These are phyloP conservation scores for Arremon aurantiirostris DNA, from an alignment of 2,797 vertebrate species.

Conservation along the genomic window DNA sequence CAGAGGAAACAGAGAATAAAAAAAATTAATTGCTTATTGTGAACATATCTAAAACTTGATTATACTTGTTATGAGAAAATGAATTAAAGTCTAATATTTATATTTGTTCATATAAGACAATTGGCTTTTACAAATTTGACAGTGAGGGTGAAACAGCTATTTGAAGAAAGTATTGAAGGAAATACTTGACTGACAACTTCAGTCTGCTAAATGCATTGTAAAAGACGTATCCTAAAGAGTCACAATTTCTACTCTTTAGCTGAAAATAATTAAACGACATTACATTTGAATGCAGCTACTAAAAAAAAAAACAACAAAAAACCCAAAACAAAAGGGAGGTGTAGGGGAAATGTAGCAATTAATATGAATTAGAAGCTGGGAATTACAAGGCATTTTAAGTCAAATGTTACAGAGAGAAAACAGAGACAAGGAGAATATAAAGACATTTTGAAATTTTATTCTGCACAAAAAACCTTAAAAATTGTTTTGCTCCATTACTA, in stretches of 20 bases:
- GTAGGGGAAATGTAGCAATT: neutral
- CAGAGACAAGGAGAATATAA: neutral
- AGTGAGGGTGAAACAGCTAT: neutral
- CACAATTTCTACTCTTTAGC: neutral
- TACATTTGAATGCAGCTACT: neutral
- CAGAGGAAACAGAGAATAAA: neutral
- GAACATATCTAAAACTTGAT: neutral
- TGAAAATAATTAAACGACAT: neutral
- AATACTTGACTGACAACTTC: neutral
- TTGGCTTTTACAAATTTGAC: neutral
- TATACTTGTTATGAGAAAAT: neutral
- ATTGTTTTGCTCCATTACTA: neutral
- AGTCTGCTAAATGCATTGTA: neutral
- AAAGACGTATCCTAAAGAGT: neutral
- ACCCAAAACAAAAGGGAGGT: neutral
- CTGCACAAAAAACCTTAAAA: neutral
- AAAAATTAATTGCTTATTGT: neutral
- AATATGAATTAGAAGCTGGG: neutral
- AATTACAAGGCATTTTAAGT: neutral
- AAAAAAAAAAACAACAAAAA: too few species aligned
- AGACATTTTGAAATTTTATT: neutral
- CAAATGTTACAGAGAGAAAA: neutral
- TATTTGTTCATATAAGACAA: neutral
- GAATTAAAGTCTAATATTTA: neutral
- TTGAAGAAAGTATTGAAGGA: neutral